Evolutionary conservation across 2,113 vertebrate genomes (phyloP).

Genomic region (Pterocles burchelli): DNA sequence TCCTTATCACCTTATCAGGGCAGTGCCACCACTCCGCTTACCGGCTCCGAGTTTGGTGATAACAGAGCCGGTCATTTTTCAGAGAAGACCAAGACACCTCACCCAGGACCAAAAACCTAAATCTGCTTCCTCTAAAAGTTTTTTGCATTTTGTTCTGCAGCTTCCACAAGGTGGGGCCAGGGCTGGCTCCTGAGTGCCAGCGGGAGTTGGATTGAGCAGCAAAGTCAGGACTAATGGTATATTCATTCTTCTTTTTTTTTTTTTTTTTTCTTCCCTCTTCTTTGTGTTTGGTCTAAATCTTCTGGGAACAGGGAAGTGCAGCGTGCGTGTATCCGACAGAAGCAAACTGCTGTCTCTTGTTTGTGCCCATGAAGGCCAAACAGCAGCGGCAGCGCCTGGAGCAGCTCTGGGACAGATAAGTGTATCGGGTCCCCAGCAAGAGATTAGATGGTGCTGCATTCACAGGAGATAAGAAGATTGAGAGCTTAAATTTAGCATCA

Average conservation of each 20-base stretch:
- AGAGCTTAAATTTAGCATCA: conserved; percentile 25
- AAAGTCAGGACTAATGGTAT: background rate
- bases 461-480: conserved; percentile 32
- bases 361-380: background rate
- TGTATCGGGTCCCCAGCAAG: background rate
- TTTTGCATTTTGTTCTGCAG: background rate
- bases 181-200: background rate
- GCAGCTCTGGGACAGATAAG: background rate
- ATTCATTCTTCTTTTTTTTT: background rate
- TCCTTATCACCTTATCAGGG: background rate
- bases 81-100: background rate
- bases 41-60: accelerated
- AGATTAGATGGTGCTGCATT: conserved; percentile 22
- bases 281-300: background rate
- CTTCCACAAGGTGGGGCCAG: background rate
- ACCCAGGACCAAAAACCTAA: background rate
- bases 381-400: background rate
- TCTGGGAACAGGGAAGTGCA: background rate
- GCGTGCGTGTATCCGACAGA: background rate
- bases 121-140: background rate
- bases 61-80: background rate
- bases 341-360: background rate
- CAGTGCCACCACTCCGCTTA: accelerated
- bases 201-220: background rate
- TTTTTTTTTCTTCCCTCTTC: background rate